Conservation (phyloP, 2,888 invertebrate species). For the Coleophora deauratella region DNA sequence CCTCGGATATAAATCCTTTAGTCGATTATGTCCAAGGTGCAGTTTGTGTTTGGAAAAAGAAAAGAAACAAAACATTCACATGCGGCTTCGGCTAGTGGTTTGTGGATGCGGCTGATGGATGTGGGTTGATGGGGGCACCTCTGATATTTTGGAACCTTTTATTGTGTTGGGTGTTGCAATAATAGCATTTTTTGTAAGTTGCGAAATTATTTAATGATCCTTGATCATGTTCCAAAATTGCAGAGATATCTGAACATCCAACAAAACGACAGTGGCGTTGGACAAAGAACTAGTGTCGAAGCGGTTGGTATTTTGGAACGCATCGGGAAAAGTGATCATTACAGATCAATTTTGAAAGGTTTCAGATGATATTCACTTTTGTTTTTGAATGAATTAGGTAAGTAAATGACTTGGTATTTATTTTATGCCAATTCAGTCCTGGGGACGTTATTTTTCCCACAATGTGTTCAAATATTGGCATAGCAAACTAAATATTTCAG, state of each 20-base stretch:
- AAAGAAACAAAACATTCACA: conserved; percentile 75
- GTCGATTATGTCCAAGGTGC: conserved; percentile 70
- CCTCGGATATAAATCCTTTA: conserved; percentile 72
- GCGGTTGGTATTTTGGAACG: conserved; percentile 42
- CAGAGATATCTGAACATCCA: conserved; percentile 28
- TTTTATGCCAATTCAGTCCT: conserved; percentile 28
- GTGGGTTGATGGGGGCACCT: conserved; percentile 17
- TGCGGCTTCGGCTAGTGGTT: conserved; percentile 67
- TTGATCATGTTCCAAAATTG: conserved; percentile 17
- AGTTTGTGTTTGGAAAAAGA: conserved; percentile 72
- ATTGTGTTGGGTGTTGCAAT: too few species aligned
- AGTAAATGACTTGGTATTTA: background rate
- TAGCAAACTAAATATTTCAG: conserved; percentile 41
- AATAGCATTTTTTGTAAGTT: too few species aligned
- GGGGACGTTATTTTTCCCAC: conserved; percentile 37
- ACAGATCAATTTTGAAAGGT: conserved; percentile 20
- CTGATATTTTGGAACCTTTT: background rate
- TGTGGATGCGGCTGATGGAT: conserved; percentile 61
- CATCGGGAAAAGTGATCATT: conserved; percentile 43
- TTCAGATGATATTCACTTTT: too few species aligned
- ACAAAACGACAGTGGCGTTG: conserved; percentile 48
- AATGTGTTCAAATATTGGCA: conserved; percentile 43
- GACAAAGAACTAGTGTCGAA: conserved; percentile 54
- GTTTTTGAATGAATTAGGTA: background rate
- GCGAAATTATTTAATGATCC: too few species aligned